phyloP scores from a whole-genome alignment of 2,113 vertebrate genomes.

The Asarcornis scutulata region DNA sequence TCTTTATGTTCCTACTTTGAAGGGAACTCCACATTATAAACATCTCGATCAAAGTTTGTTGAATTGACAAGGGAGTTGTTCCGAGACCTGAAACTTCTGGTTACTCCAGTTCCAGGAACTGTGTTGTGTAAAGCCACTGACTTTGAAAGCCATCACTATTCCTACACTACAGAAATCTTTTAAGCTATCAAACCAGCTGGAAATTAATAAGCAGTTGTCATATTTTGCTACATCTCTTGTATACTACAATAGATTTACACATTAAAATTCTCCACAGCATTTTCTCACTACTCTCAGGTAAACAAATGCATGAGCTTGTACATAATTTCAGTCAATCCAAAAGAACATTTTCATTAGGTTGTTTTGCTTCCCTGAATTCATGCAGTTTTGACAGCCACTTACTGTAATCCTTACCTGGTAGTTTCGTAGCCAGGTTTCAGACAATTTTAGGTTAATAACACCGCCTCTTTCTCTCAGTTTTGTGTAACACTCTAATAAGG shows the following conservation, averaged over 20 bases:
- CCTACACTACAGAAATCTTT: background rate
- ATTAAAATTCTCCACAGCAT: background rate
- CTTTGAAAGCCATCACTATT: background rate
- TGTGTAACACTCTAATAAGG: conserved; percentile 93
- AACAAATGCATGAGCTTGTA: background rate
- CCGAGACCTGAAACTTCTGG: background rate
- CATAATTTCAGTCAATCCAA: background rate
- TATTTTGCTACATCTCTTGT: background rate
- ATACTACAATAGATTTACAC: background rate
- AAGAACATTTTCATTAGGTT: fast-evolving
- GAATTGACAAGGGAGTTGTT: background rate
- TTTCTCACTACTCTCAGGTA: fast-evolving
- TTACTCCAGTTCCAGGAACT: background rate
- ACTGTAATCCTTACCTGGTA: conserved; percentile 86
- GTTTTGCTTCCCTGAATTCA: background rate
- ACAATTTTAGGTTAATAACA: conserved; percentile 87
- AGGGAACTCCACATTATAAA: background rate
- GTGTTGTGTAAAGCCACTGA: background rate
- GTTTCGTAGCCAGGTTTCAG: conserved; percentile 94
- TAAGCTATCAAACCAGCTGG: background rate
- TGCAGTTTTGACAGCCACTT: background rate
- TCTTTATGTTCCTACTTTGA: fast-evolving
- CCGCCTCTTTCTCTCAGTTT: conserved; percentile 92
- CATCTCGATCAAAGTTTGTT: background rate
- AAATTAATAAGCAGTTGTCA: background rate